These are phyloP conservation scores for Pachyseris speciosa DNA, from an alignment of 64 coral and sea anemone species.

Conservation along the genomic window DNA sequence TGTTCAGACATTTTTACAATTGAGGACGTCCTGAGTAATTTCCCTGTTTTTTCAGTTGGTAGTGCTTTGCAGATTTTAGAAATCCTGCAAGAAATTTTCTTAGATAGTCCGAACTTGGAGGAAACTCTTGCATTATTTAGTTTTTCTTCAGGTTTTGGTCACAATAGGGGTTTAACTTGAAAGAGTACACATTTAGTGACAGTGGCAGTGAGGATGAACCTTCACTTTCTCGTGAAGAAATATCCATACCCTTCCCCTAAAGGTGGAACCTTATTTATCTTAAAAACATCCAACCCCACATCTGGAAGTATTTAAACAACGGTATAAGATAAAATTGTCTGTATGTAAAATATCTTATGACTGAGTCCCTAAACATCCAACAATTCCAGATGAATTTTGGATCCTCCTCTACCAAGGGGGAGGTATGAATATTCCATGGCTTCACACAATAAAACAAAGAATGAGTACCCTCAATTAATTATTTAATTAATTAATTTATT, in stretches of 20 bases:
- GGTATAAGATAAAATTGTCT: not conserved
- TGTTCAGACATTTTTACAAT: not conserved
- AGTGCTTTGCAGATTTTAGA: slow-evolving; percentile 18
- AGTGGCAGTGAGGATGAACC: no score
- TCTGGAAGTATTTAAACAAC: not conserved
- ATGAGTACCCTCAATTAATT: not conserved
- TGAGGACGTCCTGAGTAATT: not conserved
- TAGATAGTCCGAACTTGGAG: slow-evolving; percentile 65
- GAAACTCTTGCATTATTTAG: not conserved
- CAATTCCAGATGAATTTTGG: not conserved
- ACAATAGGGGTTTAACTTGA: not conserved
- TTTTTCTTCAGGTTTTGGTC: not conserved
- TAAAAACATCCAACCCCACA: not conserved
- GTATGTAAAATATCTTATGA: not conserved
- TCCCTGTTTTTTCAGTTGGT: slow-evolving; percentile 8
- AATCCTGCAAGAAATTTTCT: slow-evolving; percentile 63
- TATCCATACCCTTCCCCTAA: no score
- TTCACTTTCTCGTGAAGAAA: no score
- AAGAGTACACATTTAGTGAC: not conserved
- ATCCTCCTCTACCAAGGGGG: not conserved
- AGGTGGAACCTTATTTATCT: not conserved
- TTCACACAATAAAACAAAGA: not conserved
- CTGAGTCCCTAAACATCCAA: not conserved
- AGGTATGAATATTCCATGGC: not conserved
- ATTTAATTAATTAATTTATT: not conserved